These are phyloP conservation scores for Leptoclinus maculatus DNA, from an alignment of 2,797 vertebrate genomes.

Conservation along the genomic window DNA sequence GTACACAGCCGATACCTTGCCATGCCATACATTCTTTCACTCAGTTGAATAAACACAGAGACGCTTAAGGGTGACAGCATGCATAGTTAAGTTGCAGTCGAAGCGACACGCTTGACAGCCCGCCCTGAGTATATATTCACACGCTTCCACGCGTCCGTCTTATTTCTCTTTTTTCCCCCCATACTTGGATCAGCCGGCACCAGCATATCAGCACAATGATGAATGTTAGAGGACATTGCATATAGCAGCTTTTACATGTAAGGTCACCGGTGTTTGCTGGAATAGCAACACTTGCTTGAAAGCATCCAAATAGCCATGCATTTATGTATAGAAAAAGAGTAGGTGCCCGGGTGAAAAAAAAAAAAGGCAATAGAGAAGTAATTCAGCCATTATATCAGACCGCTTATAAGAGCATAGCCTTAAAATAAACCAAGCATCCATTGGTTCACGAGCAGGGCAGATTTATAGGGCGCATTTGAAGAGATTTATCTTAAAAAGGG, in stretches of 20 bases:
- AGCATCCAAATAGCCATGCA: conserved; percentile 42
- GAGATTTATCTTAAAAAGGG: conserved; percentile 36
- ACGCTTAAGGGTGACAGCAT: conserved; percentile 50
- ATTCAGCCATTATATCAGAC: conserved; percentile 57
- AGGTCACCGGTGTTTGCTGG: conserved; percentile 32
- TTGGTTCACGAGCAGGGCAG: conserved; percentile 35
- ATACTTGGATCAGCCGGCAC: conserved; percentile 18
- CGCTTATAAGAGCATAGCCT: conserved; percentile 40
- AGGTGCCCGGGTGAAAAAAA: background rate
- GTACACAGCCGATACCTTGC: conserved; percentile 20
- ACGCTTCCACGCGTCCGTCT: conserved; percentile 35
- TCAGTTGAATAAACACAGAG: conserved; percentile 52
- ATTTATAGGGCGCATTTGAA: conserved; percentile 26
- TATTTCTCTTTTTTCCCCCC: background rate
- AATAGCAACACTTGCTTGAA: conserved; percentile 26
- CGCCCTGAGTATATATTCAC: conserved; percentile 39
- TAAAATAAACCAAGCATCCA: conserved; percentile 47
- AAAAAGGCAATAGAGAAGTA: conserved; percentile 34
- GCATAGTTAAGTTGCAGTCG: conserved; percentile 51
- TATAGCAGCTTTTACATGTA: conserved; percentile 39
- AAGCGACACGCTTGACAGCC: conserved; percentile 52
- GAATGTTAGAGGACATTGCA: conserved; percentile 13
- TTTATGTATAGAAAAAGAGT: conserved; percentile 41
- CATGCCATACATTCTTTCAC: conserved; percentile 41
- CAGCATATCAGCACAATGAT: conserved; percentile 19